Conservation (phyloP, 2,888 invertebrate species). For the Chorisops tibialis region DNA sequence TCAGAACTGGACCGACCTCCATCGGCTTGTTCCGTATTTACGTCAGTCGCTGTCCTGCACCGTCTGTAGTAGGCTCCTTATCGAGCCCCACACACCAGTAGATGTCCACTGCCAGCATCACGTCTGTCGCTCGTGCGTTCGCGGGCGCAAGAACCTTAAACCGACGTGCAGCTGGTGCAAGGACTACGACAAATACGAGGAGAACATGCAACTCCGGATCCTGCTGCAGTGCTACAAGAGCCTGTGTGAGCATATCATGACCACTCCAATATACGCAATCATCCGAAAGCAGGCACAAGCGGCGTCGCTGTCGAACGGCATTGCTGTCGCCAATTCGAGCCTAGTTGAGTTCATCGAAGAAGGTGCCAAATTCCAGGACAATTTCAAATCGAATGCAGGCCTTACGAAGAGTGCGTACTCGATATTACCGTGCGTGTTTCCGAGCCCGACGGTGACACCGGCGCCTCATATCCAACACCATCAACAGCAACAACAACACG, state of each 20-base stretch:
- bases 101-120: slow-evolving; percentile 82
- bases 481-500: too few relatives aligned
- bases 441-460: slow-evolving; percentile 54
- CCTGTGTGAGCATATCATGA: slow-evolving; percentile 78
- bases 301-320: slow-evolving; percentile 34
- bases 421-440: slow-evolving; percentile 70
- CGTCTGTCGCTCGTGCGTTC: slow-evolving; percentile 80
- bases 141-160: slow-evolving; percentile 79
- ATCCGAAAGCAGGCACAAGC: slow-evolving; percentile 53
- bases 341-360: slow-evolving; percentile 74
- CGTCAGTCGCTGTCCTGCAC: slow-evolving; percentile 85
- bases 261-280: slow-evolving; percentile 62
- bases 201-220: slow-evolving; percentile 77
- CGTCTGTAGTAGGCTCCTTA: slow-evolving; percentile 79
- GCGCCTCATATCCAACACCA: too few relatives aligned
- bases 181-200: slow-evolving; percentile 74
- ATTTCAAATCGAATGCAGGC: slow-evolving; percentile 69
- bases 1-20: slow-evolving; percentile 76
- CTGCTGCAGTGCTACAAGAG: slow-evolving; percentile 85
- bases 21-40: slow-evolving; percentile 77
- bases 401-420: slow-evolving; percentile 72
- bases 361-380: slow-evolving; percentile 73
- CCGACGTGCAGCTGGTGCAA: slow-evolving; percentile 84
- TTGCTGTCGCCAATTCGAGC: slow-evolving; percentile 53
- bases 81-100: slow-evolving; percentile 76